Conservation (phyloP, 2,888 invertebrate genomes). For the Gymnosoma rotundatum region DNA sequence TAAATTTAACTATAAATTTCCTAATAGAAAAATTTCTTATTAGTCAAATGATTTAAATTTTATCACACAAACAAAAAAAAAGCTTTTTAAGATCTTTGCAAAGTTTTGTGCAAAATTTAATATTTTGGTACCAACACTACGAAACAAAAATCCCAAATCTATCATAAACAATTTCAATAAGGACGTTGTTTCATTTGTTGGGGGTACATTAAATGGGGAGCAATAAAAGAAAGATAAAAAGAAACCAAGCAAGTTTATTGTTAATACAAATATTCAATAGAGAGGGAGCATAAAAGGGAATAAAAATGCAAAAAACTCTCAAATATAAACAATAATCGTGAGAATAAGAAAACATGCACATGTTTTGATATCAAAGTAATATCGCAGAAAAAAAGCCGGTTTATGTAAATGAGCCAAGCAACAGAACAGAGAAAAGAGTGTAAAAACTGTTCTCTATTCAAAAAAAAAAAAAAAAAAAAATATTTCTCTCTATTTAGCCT, state of each 20-base stretch:
- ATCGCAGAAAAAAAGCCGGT: slow-evolving; percentile 54
- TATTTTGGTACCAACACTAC: background rate
- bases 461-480: background rate
- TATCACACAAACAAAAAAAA: too few species aligned
- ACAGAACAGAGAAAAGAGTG: slow-evolving; percentile 10
- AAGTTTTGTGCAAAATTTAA: too few species aligned
- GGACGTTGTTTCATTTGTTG: background rate
- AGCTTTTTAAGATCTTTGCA: too few species aligned
- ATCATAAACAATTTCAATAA: background rate
- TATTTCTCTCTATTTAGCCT: slow-evolving; percentile 4
- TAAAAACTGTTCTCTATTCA: background rate
- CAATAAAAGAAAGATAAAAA: slow-evolving; percentile 14
- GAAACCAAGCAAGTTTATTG: slow-evolving; percentile 56
- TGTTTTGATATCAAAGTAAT: slow-evolving; percentile 34
- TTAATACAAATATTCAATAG: background rate
- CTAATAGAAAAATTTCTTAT: too few species aligned
- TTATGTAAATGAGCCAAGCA: slow-evolving; percentile 41
- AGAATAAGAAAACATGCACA: slow-evolving; percentile 46
- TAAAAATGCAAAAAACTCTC: slow-evolving; percentile 24
- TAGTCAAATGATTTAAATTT: too few species aligned
- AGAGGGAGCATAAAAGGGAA: slow-evolving; percentile 14
- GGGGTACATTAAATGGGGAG: slow-evolving; percentile 11
- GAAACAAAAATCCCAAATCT: background rate
- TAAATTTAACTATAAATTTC: too few species aligned
- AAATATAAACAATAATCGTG: slow-evolving; percentile 51